Evolutionary conservation across 1,140 invertebrate genomes (phyloP), one percentile per base, ranked within the genome.

Genomic region (Drosophila pruinosa): DNA sequence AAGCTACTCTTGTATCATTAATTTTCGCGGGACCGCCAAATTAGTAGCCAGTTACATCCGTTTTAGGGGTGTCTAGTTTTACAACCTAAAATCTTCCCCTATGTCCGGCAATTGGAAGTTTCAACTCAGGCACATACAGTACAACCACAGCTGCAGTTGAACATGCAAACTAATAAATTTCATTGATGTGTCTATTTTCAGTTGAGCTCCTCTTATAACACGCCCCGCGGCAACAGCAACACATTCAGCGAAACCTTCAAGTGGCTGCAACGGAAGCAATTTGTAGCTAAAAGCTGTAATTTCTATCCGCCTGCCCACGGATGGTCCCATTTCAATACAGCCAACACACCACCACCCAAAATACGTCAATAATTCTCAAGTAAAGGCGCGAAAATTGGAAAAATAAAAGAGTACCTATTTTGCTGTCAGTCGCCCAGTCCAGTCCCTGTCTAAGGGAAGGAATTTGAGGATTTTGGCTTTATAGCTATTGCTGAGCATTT

Each of bases 91-190:
- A 67, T 69, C 67, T 65, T 36, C 57, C 65, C 67, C 24, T 72
- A 45, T 39, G 75, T 69, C 79, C 75, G 80, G 75, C 78, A 82
- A 82, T 82, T 76, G 65, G 38, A 65, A 75, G 74, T 79, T 54
- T 58, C 72, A 77, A 78, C 57, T 53, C 58, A 70, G 26, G 4
- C 73, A 69, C 39, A 64, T n/a, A 72, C 63, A 57, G 24, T 31
- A 67, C 69, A 64, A 64, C 47, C 38, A 45, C 62, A 77, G 69
- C 64, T 89, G 80, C 71, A 83, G 72, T 89, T 88, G 86, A 75
- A 89, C 86, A 89, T 89, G 86, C 86, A 82, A 89, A 76, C 86
- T 89, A 86, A 89, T 89, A 89, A 89, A 89, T 89, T 89, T 89
- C 64, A 89, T 89, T 89, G 86, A 89, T 89, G 86, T 89, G 81